Conservation (phyloP, 2,888 invertebrate species). For the Luperina nickerlii region DNA sequence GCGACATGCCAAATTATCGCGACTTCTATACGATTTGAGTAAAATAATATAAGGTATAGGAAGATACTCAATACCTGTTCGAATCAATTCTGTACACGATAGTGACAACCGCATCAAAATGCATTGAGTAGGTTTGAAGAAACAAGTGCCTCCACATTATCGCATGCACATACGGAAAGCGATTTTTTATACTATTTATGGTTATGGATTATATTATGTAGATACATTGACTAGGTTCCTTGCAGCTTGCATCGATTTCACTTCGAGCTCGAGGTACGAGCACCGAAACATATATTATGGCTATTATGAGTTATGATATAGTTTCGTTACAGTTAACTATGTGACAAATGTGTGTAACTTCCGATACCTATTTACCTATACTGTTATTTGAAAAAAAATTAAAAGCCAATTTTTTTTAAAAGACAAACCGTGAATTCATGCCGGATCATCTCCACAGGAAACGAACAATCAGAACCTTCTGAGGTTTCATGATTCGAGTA, state of each 20-base stretch:
- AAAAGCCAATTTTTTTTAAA: background rate
- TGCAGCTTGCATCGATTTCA: conserved; percentile 4
- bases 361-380: background rate
- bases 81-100: background rate
- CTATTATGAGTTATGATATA: no score
- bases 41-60: background rate
- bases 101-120: background rate
- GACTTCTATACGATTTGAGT: background rate
- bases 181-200: background rate
- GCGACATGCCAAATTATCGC: background rate
- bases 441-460: background rate
- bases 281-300: background rate
- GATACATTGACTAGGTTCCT: background rate
- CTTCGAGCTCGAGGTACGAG: background rate
- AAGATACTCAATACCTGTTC: background rate
- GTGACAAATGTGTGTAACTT: background rate
- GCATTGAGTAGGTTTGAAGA: background rate
- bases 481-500: background rate
- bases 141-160: background rate
- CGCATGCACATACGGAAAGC: background rate
- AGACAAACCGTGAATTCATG: background rate
- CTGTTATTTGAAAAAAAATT: background rate
- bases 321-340: background rate
- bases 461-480: background rate
- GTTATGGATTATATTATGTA: background rate